Evolutionary conservation across 2,113 vertebrate species (phyloP).

Genomic region (Mustelus asterias): DNA sequence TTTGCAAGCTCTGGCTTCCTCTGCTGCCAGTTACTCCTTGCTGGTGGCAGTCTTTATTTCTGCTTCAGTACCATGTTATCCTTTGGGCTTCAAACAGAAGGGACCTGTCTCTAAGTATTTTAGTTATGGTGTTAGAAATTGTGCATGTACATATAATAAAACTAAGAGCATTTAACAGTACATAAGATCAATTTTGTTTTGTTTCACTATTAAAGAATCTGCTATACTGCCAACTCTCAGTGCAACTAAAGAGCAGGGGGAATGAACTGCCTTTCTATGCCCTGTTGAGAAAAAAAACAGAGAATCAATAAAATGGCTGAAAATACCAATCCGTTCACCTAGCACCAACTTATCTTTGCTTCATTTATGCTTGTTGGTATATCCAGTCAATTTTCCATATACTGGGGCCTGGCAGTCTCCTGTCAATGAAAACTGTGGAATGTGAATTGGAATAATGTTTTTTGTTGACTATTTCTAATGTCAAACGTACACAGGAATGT

Average conservation of each 20-base stretch:
- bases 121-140: slow-evolving; percentile 64
- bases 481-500: slow-evolving; percentile 23
- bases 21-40: slow-evolving; percentile 75
- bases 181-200: slow-evolving; percentile 48
- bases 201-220: neutral
- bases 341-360: neutral
- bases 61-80: slow-evolving; percentile 64
- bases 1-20: slow-evolving; percentile 61
- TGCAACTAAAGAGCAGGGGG: neutral
- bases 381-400: neutral
- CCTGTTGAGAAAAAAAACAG: neutral
- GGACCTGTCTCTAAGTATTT: slow-evolving; percentile 67
- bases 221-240: neutral
- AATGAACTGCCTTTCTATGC: neutral
- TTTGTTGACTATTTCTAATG: slow-evolving; percentile 6
- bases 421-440: neutral
- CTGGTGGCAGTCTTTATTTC: slow-evolving; percentile 69
- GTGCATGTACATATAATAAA: slow-evolving; percentile 54
- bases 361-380: neutral
- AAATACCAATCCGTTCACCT: neutral
- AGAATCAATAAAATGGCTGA: neutral
- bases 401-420: neutral
- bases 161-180: slow-evolving; percentile 53
- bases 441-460: neutral
- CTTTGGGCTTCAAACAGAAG: slow-evolving; percentile 65